Conservation (phyloP, 2,888 invertebrate genomes). For the Meta bourneti region DNA sequence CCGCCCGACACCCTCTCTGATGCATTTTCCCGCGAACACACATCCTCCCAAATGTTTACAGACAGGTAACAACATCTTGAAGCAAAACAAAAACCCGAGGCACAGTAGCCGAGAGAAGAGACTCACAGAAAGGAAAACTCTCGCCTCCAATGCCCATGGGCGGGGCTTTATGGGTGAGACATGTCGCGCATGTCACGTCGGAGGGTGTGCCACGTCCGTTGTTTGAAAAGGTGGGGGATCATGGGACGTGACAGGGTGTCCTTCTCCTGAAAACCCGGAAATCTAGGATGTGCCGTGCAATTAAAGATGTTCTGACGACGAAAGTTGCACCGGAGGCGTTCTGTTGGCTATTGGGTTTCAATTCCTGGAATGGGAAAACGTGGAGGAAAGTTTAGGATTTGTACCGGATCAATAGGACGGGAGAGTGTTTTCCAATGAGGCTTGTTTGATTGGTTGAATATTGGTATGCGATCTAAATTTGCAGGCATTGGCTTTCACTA, state of each 20-base stretch:
- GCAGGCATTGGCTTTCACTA: no score
- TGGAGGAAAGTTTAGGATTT: neutral
- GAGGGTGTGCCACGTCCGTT: constrained; percentile 5
- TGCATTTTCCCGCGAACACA: no score
- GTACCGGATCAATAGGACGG: neutral
- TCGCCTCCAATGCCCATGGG: neutral
- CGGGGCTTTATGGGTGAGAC: constrained; percentile 11
- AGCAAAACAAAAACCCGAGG: no score
- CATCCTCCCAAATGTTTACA: no score
- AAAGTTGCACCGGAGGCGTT: neutral
- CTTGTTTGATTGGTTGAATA: neutral
- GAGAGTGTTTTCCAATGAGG: constrained; percentile 13
- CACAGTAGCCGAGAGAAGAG: no score
- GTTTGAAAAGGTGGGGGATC: constrained; percentile 21
- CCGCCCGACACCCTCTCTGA: no score
- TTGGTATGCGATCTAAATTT: neutral
- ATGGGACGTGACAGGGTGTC: constrained; percentile 42
- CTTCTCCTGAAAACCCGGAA: neutral
- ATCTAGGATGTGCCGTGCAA: constrained; percentile 11
- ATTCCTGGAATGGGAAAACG: neutral
- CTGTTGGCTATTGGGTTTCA: neutral
- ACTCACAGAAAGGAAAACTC: no score
- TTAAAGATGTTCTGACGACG: neutral
- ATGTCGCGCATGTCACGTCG: constrained; percentile 14
- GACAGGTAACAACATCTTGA: no score